Evolutionary conservation across 2,797 vertebrate genomes (phyloP).

Genomic region (Danio kyathit): DNA sequence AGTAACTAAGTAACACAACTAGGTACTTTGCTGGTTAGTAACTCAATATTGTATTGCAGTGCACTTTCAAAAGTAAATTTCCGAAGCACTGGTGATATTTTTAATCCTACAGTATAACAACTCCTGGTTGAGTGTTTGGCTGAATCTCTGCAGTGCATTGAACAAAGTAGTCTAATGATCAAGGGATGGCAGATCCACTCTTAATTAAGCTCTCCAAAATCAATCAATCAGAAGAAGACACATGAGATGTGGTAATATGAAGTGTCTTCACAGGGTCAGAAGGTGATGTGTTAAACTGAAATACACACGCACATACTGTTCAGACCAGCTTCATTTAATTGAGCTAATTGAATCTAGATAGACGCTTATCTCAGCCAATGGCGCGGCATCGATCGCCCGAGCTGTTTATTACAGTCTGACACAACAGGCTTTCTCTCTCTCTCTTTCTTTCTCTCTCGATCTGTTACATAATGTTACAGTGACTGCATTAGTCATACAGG

Average conservation of each 20-base stretch:
- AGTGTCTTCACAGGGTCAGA: slow-evolving; percentile 47
- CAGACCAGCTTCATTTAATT: slow-evolving; percentile 22
- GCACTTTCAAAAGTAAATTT: no score
- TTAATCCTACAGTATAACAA: no score
- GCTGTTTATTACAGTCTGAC: slow-evolving; percentile 14
- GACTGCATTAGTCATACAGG: slow-evolving; percentile 1
- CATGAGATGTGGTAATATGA: slow-evolving; percentile 48
- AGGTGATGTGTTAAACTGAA: slow-evolving; percentile 43
- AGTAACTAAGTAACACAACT: no score
- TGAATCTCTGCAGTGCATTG: not conserved
- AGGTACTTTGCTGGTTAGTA: no score
- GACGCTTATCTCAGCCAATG: slow-evolving; percentile 9
- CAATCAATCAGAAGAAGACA: slow-evolving; percentile 45
- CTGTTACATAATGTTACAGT: slow-evolving; percentile 15
- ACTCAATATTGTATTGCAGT: no score
- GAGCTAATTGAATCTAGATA: slow-evolving; percentile 25
- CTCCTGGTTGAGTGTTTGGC: no score
- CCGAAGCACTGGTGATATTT: no score
- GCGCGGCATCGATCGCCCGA: not conserved
- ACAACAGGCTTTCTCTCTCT: slow-evolving; percentile 20
- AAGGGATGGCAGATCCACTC: slow-evolving; percentile 26
- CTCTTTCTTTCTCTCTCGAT: not conserved
- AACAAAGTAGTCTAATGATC: slow-evolving; percentile 21
- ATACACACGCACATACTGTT: not conserved
- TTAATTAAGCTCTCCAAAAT: slow-evolving; percentile 51